Evolutionary conservation across 2,888 invertebrate genomes (phyloP).

Genomic region (Liodrosophila aerea): DNA sequence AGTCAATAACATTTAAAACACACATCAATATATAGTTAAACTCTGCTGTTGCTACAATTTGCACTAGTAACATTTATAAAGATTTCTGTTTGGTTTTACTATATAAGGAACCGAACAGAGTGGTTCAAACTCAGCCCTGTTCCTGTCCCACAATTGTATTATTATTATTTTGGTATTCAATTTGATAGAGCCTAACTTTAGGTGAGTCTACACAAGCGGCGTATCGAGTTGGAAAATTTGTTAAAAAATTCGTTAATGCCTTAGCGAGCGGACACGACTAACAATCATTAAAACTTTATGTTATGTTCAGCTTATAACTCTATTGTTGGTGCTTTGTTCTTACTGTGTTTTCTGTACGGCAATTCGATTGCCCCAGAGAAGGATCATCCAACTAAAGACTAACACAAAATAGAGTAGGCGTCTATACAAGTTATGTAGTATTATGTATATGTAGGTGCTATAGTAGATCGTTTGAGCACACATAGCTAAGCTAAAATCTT

Average conservation of each 20-base stretch:
- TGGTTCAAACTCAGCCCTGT: conserved; percentile 18
- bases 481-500: conserved; percentile 37
- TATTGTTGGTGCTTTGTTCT: conserved; percentile 81
- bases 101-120: conserved; percentile 23
- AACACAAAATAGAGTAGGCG: conserved; percentile 19
- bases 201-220: conserved; percentile 54
- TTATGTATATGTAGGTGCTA: conserved; percentile 2
- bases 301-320: conserved; percentile 63
- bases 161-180: conserved; percentile 43
- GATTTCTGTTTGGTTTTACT: conserved; percentile 36
- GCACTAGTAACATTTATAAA: conserved; percentile 72
- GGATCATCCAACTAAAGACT: conserved; percentile 43
- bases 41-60: conserved; percentile 61
- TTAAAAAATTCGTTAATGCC: conserved; percentile 55
- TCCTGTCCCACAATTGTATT: conserved; percentile 19
- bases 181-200: conserved; percentile 31
- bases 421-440: conserved; percentile 26
- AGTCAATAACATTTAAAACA: conserved; percentile 74
- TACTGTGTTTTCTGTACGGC: conserved; percentile 72
- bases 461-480: conserved; percentile 4
- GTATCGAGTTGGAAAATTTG: conserved; percentile 35
- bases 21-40: conserved; percentile 56
- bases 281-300: conserved; percentile 39
- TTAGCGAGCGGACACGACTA: conserved; percentile 39
- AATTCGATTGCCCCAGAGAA: conserved; percentile 67